Percentiles rank a stretch among this genome's conserved stretches.
phyloP scores from a whole-genome alignment of 2,888 invertebrate species.

The Orthonychiurus folsomi region DNA sequence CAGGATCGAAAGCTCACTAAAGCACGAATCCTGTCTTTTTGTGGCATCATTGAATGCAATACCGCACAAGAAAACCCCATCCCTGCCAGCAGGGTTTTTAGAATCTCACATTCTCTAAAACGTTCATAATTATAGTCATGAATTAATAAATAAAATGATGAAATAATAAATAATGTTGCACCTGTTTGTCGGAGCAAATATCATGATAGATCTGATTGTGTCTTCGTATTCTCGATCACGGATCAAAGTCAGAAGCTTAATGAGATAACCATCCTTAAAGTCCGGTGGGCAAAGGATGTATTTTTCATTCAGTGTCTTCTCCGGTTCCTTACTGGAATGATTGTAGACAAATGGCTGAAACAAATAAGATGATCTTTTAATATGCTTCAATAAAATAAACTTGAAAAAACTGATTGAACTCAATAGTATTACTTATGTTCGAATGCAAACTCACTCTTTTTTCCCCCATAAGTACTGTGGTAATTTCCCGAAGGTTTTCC shows the following conservation, averaged over 20 bases:
- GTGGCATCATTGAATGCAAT: constrained; percentile 86
- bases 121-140: constrained; percentile 2
- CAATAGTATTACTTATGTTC: neutral
- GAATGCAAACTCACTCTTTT: constrained; percentile 48
- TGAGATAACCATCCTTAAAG: constrained; percentile 83
- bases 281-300: constrained; percentile 56
- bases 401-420: neutral
- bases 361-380: neutral
- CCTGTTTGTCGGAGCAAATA: constrained; percentile 95
- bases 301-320: constrained; percentile 16
- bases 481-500: constrained; percentile 59
- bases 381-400: neutral
- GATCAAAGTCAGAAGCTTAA: constrained; percentile 70
- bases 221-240: constrained; percentile 52
- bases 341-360: constrained; percentile 51
- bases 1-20: constrained; percentile 84
- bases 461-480: constrained; percentile 54
- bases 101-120: constrained; percentile 59
- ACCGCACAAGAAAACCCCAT: constrained; percentile 82
- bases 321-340: constrained; percentile 15
- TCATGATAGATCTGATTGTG: constrained; percentile 67
- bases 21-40: constrained; percentile 72
- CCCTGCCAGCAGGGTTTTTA: constrained; percentile 78
- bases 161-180: constrained; percentile 46
- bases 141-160: neutral